Percentiles rank a stretch among this genome's conserved stretches.
Conservation (phyloP, 2,888 invertebrate species). For the Melolontha melolontha region DNA sequence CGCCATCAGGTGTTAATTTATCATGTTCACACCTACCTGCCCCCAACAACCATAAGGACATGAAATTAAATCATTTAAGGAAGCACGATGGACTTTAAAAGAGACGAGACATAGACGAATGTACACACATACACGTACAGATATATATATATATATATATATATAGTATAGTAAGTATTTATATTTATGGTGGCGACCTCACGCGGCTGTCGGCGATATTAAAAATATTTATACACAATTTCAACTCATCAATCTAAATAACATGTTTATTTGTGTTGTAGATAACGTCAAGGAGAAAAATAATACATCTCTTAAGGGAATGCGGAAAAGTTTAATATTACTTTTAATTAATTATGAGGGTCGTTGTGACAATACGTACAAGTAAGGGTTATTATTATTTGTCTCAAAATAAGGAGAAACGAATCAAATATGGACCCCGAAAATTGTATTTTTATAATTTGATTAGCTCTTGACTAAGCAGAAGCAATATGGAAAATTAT, state of each 20-base stretch:
- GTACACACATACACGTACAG: background rate
- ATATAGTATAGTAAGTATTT: too few species aligned
- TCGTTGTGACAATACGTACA: too few species aligned
- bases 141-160: constrained; percentile 5
- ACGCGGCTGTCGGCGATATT: constrained; percentile 12
- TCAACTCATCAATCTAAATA: constrained; percentile 9
- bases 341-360: too few species aligned
- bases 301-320: background rate
- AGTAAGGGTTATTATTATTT: too few species aligned
- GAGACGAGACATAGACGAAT: background rate
- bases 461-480: too few species aligned
- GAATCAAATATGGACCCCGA: too few species aligned
- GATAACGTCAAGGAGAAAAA: background rate
- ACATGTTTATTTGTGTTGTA: background rate
- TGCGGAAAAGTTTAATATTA: too few species aligned
- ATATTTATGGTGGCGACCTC: constrained; percentile 23
- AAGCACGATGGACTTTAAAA: constrained; percentile 17
- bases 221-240: constrained; percentile 21
- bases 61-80: constrained; percentile 32
- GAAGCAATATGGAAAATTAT: too few species aligned
- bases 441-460: too few species aligned
- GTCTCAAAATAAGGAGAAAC: too few species aligned
- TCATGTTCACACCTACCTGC: constrained; percentile 39
- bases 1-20: constrained; percentile 37
- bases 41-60: constrained; percentile 31